phyloP scores from a whole-genome alignment of 2,888 invertebrate species.

The Halictus quadricinctus region DNA sequence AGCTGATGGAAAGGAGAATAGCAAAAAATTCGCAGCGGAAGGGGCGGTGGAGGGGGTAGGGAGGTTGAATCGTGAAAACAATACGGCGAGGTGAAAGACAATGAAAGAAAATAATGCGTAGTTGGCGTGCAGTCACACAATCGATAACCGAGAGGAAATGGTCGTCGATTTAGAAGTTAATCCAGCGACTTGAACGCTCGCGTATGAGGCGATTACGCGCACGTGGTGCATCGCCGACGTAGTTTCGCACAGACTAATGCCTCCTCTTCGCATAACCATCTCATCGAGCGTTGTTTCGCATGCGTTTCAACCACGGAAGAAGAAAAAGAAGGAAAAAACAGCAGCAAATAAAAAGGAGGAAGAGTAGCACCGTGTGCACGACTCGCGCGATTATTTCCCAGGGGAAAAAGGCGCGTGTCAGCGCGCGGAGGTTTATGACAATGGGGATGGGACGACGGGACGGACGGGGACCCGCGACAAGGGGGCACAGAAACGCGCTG shows the following conservation, averaged over 20 bases:
- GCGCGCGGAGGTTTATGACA: conserved; percentile 31
- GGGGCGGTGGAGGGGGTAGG: too few species aligned
- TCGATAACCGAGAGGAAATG: background rate
- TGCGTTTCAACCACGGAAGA: background rate
- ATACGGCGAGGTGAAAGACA: background rate
- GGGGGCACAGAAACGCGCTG: background rate
- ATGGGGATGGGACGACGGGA: background rate
- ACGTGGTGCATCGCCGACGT: background rate
- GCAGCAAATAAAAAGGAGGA: background rate
- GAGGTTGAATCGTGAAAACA: background rate
- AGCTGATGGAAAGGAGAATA: too few species aligned
- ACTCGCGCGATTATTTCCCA: background rate
- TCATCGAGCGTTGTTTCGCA: background rate
- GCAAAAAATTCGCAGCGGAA: too few species aligned
- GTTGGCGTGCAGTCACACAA: background rate
- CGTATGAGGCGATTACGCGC: background rate
- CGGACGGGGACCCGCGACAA: background rate
- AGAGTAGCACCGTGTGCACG: background rate
- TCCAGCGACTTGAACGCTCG: conserved; percentile 6
- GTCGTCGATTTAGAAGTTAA: background rate
- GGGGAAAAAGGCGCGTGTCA: conserved; percentile 13
- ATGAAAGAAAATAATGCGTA: background rate
- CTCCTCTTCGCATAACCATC: background rate
- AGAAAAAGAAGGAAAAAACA: background rate
- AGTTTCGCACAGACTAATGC: conserved; percentile 7